Evolutionary conservation across 2,113 vertebrate genomes (phyloP), one percentile per base, ranked within the genome.

Genomic region (Apteryx owenii): DNA sequence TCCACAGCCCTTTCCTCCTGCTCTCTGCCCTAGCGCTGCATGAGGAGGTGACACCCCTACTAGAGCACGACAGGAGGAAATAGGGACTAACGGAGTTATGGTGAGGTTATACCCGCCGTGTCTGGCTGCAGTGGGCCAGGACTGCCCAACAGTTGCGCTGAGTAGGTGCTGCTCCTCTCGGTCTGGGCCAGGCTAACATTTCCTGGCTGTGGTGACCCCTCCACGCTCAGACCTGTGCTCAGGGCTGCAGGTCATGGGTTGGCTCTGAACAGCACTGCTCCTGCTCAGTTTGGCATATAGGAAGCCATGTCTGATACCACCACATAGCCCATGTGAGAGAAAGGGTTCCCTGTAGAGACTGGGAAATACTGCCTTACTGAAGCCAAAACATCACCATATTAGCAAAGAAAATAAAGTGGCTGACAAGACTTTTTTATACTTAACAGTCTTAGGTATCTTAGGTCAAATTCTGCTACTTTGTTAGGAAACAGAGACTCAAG

Each of bases 241-340:
- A n/a, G 44, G 19, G 25, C 38, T 40, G 60, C 44, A 38, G 36
- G 54, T 21, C n/a, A 56, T 20, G 44, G 31, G 3, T 7, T 60
- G 12, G 20, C 38, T 28, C 42, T 81, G 70, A 31, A 3, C 66
- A 73, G 48, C 48, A 33, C 16, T 0, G 0, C 22, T n/a, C 48
- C 8, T 25, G n/a, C 64, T 66, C 1, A 0, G 2, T n/a, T 64
- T 50, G 76, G 71, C 42, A 70, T 3, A 15, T 31, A 9, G 56
- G 26, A 75, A 80, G 20, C 17, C 0, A 0, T 10, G 14, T 19
- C 54, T 82, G 70, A n/a, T 85, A 56, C 38, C 62, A 89, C 12
- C 44, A 15, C 0, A 0, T 0, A 33, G 66, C 25, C n/a, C 20
- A 4, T 9, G 58, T 48, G 50, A 56, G 62, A 73, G 62, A 64